Evolutionary conservation across 2,797 vertebrate species (phyloP).

Genomic region (Danio aesculapii): DNA sequence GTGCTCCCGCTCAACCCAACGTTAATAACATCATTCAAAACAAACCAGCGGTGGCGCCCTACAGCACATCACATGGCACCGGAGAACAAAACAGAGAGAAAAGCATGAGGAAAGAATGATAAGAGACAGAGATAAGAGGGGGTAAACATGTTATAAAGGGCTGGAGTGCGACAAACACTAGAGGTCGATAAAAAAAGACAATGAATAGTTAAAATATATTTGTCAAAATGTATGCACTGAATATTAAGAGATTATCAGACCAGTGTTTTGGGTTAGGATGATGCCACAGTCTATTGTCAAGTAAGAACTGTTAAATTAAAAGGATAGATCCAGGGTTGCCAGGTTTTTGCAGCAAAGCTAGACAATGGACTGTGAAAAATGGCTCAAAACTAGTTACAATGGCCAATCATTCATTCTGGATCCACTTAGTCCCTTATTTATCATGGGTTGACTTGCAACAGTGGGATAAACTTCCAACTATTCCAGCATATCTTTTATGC

Average conservation of each 20-base stretch:
- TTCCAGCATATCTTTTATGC: too few relatives aligned
- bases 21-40: constrained; percentile 51
- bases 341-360: too few relatives aligned
- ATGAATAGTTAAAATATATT: not conserved
- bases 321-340: too few relatives aligned
- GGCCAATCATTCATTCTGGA: too few relatives aligned
- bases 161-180: not conserved
- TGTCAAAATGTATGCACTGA: not conserved
- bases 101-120: constrained; percentile 1
- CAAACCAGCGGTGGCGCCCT: constrained; percentile 47
- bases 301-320: too few relatives aligned
- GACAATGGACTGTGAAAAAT: too few relatives aligned
- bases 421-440: too few relatives aligned
- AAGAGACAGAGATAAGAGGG: not conserved
- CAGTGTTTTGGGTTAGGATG: not conserved
- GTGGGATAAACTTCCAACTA: too few relatives aligned
- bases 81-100: constrained; percentile 8
- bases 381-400: too few relatives aligned
- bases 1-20: constrained; percentile 64
- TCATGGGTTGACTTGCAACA: too few relatives aligned
- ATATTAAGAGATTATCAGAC: not conserved
- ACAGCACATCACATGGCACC: constrained; percentile 34
- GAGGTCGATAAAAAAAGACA: not conserved
- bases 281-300: not conserved
- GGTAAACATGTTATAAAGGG: not conserved